Evolutionary conservation across 2,797 vertebrate genomes (phyloP).

Genomic region (Gymnothorax reevesii): DNA sequence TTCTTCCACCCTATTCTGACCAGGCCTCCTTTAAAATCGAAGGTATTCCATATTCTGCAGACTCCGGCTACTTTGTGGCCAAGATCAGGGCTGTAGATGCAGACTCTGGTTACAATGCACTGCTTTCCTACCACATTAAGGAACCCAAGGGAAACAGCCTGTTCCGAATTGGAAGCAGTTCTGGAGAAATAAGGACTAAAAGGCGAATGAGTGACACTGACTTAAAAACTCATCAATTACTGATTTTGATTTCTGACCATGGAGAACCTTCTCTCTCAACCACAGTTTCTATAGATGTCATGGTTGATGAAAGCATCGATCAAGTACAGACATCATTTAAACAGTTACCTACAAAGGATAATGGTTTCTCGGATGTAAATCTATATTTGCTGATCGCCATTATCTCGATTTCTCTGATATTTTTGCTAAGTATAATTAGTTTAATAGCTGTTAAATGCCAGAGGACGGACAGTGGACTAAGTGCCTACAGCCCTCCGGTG

Average conservation of each 20-base stretch:
- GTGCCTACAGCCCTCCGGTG: slow-evolving; percentile 36
- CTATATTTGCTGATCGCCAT: slow-evolving; percentile 42
- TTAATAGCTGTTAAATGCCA: slow-evolving; percentile 40
- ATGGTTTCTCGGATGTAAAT: slow-evolving; percentile 33
- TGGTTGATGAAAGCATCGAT: slow-evolving; percentile 65
- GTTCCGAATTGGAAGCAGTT: slow-evolving; percentile 29
- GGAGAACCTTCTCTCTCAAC: slow-evolving; percentile 73
- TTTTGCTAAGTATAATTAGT: slow-evolving; percentile 35
- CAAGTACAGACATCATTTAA: slow-evolving; percentile 18
- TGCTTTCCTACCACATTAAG: slow-evolving; percentile 37
- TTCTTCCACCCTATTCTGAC: slow-evolving; percentile 35
- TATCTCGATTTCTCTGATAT: slow-evolving; percentile 35
- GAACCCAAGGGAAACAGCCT: slow-evolving; percentile 33
- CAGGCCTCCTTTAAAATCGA: slow-evolving; percentile 28
- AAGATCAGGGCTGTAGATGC: slow-evolving; percentile 35
- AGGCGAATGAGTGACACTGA: slow-evolving; percentile 36
- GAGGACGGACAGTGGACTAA: slow-evolving; percentile 36
- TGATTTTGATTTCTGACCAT: slow-evolving; percentile 74
- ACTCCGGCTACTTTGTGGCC: slow-evolving; percentile 36
- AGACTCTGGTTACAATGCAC: slow-evolving; percentile 48
- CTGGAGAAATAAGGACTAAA: slow-evolving; percentile 33
- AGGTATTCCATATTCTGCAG: slow-evolving; percentile 50
- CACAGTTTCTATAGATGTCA: slow-evolving; percentile 69
- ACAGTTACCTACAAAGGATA: slow-evolving; percentile 15
- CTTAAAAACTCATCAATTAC: slow-evolving; percentile 61